Conservation (phyloP, 1,140 invertebrate genomes). For the Scylla paramamosain region DNA sequence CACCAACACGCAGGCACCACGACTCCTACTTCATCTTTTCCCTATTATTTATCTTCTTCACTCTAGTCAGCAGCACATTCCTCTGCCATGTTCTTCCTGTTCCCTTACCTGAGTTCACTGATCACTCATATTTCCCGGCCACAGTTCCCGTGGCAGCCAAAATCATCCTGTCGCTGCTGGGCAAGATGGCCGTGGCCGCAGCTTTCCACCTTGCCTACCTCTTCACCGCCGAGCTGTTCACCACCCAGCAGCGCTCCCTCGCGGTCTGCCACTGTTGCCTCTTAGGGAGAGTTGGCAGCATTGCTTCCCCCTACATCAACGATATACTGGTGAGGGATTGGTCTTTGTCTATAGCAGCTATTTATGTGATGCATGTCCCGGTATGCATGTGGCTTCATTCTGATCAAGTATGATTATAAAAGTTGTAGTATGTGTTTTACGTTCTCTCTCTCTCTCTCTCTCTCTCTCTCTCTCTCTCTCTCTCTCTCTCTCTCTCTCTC, state of each 20-base stretch:
- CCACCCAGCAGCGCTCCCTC: not conserved
- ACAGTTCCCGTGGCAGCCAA: not conserved
- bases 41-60: not conserved
- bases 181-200: not conserved
- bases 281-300: not conserved
- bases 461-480: too few relatives aligned
- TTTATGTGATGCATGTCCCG: too few relatives aligned
- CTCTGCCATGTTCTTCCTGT: not conserved
- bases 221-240: slow-evolving; percentile 27
- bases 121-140: not conserved
- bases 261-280: not conserved
- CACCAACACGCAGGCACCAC: too few relatives aligned
- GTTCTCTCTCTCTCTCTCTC: too few relatives aligned
- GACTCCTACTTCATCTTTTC: too few relatives aligned
- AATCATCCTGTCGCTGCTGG: not conserved
- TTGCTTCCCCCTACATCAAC: not conserved
- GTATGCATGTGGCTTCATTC: too few relatives aligned
- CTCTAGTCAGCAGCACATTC: not conserved
- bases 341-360: too few relatives aligned
- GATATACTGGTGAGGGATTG: not conserved
- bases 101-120: not conserved
- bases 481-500: not conserved
- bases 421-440: too few relatives aligned
- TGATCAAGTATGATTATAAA: too few relatives aligned
- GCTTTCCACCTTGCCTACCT: not conserved